Evolutionary conservation across 2,888 invertebrate genomes (phyloP).

Genomic region (Ochlodes sylvanus): DNA sequence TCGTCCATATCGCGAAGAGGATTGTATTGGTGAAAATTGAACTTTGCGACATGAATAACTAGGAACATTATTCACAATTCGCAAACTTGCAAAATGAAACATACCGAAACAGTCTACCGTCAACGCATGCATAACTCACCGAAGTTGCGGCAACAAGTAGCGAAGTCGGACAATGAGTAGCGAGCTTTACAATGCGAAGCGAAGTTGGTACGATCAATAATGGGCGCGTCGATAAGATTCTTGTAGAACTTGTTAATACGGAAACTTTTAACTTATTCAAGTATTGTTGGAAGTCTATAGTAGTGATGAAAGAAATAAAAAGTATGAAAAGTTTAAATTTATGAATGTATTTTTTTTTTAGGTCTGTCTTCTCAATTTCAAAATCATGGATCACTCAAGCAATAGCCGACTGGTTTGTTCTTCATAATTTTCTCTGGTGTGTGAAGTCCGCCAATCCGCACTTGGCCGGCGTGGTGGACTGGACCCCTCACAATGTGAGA

Average conservation of each 20-base stretch:
- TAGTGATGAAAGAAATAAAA: no score
- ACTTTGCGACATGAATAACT: neutral
- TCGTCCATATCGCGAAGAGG: no score
- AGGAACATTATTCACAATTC: neutral
- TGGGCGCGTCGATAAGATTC: constrained; percentile 38
- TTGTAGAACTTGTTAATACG: constrained; percentile 38
- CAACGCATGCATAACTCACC: constrained; percentile 44
- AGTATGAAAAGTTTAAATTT: no score
- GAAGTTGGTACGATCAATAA: constrained; percentile 45
- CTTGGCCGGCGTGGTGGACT: no score
- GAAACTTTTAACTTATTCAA: constrained; percentile 8
- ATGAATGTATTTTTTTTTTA: no score
- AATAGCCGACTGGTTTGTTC: no score
- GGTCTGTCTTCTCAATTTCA: no score
- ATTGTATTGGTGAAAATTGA: no score
- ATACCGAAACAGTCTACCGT: constrained; percentile 39
- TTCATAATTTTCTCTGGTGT: no score
- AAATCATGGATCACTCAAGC: no score
- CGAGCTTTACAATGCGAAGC: constrained; percentile 30
- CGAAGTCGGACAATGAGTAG: constrained; percentile 47
- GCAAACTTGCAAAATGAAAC: constrained; percentile 43
- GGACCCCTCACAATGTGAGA: no score
- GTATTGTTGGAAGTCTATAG: neutral
- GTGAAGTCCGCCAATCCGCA: no score
- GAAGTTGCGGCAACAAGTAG: constrained; percentile 30